These are phyloP conservation scores for Potamarius usumacintae DNA, from an alignment of 2,113 vertebrate species.

Conservation along the genomic window DNA sequence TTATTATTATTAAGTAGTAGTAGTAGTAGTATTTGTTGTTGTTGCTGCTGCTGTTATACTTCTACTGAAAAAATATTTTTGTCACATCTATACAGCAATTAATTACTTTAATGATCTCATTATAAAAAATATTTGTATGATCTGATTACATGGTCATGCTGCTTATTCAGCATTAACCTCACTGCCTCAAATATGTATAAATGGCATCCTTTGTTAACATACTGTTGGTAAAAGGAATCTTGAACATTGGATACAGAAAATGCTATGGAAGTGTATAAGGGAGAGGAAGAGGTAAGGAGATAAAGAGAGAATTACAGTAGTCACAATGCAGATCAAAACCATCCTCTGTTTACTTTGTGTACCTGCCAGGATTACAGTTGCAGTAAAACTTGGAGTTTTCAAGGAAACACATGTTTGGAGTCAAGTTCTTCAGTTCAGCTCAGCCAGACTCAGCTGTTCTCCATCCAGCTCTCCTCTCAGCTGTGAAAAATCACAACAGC, in stretches of 20 bases:
- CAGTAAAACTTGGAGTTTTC: conserved; percentile 23
- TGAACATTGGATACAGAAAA: no score
- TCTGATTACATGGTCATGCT: conserved; percentile 21
- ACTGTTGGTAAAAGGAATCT: not conserved
- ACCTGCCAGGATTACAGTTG: not conserved
- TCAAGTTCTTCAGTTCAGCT: conserved; percentile 1
- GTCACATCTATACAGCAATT: conserved; percentile 28
- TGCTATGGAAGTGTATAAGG: not conserved
- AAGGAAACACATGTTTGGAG: conserved; percentile 25
- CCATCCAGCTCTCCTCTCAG: conserved; percentile 18
- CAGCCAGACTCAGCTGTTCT: conserved; percentile 8
- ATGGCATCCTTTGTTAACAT: not conserved
- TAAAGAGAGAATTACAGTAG: conserved; percentile 40
- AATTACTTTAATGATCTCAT: conserved; percentile 44
- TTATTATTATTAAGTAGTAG: not conserved
- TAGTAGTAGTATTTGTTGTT: not conserved
- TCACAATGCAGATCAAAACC: conserved; percentile 26
- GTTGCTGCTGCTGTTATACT: not conserved
- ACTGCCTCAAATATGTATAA: not conserved
- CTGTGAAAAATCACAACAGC: not conserved
- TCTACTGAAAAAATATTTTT: conserved; percentile 33
- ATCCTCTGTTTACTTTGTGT: conserved; percentile 21
- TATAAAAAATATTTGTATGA: conserved; percentile 35
- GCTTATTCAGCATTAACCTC: not conserved
- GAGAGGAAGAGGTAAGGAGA: conserved; percentile 13